phyloP scores from a whole-genome alignment of 2,888 invertebrate genomes.

The Cacoxenus indagator region DNA sequence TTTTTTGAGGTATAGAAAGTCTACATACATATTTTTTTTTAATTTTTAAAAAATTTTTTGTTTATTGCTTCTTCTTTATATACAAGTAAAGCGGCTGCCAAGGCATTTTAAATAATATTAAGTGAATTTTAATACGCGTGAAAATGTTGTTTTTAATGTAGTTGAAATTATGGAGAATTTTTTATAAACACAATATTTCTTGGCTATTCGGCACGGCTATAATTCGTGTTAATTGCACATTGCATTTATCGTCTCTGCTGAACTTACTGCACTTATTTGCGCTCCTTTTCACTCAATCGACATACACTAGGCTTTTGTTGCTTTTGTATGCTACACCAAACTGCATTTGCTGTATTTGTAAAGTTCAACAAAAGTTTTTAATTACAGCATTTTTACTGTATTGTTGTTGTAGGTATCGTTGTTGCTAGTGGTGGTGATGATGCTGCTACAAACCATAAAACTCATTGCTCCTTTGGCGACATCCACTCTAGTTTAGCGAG shows the following conservation, averaged over 20 bases:
- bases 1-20: too few relatives aligned
- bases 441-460: too few relatives aligned
- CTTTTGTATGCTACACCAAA: background rate
- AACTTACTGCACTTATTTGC: background rate
- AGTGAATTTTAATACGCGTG: too few relatives aligned
- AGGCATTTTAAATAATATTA: too few relatives aligned
- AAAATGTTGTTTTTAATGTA: background rate
- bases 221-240: background rate
- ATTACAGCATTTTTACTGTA: constrained; percentile 32
- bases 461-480: background rate
- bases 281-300: background rate
- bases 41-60: too few relatives aligned
- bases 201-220: too few relatives aligned
- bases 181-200: background rate
- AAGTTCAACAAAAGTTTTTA: constrained; percentile 36
- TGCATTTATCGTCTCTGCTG: background rate
- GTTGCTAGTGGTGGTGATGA: too few relatives aligned
- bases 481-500: background rate
- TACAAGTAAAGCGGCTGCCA: too few relatives aligned
- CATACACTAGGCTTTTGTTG: background rate
- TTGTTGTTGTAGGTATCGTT: too few relatives aligned
- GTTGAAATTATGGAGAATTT: background rate
- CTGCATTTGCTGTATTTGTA: background rate
- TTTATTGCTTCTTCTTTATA: too few relatives aligned
- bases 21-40: too few relatives aligned